Evolutionary conservation across 2,113 vertebrate genomes (phyloP).

Genomic region (Muscicapa adusta): DNA sequence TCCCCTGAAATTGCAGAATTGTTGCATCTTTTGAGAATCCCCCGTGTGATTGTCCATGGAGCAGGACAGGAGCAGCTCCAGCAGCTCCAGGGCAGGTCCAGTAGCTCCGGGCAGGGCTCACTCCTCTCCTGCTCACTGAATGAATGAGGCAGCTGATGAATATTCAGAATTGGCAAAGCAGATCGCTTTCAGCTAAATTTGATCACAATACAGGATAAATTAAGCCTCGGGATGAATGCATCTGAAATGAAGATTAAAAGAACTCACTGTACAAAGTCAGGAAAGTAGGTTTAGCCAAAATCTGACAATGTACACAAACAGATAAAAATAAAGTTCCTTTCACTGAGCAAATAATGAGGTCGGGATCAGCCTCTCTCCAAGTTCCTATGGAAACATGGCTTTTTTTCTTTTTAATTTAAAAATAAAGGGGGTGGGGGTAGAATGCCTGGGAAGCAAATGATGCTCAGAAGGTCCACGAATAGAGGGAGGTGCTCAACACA

Average conservation of each 20-base stretch:
- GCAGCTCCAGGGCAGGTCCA: not conserved
- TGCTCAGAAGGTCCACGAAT: slow-evolving; percentile 39
- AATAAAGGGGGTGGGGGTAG: slow-evolving; percentile 17
- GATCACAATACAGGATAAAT: slow-evolving; percentile 75
- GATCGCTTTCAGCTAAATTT: slow-evolving; percentile 73
- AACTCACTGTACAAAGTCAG: slow-evolving; percentile 72
- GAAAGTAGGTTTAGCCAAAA: slow-evolving; percentile 62
- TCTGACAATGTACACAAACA: slow-evolving; percentile 70
- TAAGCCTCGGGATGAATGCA: slow-evolving; percentile 69
- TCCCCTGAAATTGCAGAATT: too few relatives aligned
- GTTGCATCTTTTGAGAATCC: too few relatives aligned
- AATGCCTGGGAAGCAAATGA: slow-evolving; percentile 27
- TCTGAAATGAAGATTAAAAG: slow-evolving; percentile 70
- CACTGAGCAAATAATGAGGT: slow-evolving; percentile 60
- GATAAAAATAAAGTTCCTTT: slow-evolving; percentile 72
- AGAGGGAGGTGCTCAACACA: not conserved
- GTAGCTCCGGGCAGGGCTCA: not conserved
- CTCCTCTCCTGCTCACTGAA: not conserved
- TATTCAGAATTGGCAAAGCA: slow-evolving; percentile 59
- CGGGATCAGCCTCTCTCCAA: slow-evolving; percentile 39
- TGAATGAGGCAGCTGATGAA: slow-evolving; percentile 72
- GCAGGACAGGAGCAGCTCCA: not conserved
- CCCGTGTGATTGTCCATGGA: too few relatives aligned
- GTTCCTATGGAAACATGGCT: slow-evolving; percentile 76
- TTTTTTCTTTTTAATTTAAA: slow-evolving; percentile 56